Conservation (phyloP, 1,140 invertebrate genomes). For the Saccostrea echinata region DNA sequence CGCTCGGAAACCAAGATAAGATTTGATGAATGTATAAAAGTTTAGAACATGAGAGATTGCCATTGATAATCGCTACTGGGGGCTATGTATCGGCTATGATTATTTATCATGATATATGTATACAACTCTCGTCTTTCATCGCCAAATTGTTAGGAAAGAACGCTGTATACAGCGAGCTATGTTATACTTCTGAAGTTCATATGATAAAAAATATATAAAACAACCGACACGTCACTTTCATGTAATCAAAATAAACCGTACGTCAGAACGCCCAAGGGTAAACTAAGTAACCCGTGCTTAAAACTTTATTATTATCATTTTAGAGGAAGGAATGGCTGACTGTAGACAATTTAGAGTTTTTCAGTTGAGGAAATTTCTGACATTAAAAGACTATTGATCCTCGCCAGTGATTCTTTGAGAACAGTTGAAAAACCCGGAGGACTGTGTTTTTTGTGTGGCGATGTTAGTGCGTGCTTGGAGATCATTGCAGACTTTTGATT, state of each 20-base stretch:
- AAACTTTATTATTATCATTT: not conserved
- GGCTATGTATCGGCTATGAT: not conserved
- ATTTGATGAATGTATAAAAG: not conserved
- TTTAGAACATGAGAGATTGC: conserved; percentile 20
- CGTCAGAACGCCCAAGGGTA: not conserved
- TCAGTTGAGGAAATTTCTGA: not conserved
- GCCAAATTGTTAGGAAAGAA: conserved; percentile 2
- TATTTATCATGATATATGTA: conserved; percentile 15
- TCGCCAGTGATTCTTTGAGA: not conserved
- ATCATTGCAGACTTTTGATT: not conserved
- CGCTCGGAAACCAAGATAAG: not conserved
- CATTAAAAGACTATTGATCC: not conserved
- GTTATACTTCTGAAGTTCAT: not conserved
- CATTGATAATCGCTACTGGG: not conserved
- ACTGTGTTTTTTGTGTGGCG: not conserved
- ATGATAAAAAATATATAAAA: not conserved
- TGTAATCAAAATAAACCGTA: not conserved
- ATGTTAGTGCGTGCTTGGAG: not conserved
- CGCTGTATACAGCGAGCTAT: not conserved
- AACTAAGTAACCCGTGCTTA: not conserved
- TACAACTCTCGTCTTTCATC: not conserved
- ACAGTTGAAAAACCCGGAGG: not conserved
- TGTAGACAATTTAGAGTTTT: not conserved
- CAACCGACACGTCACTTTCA: conserved; percentile 1
- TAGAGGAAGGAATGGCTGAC: not conserved